Base-by-base conservation (phyloP, 2,113 vertebrate species). In the Morphnarchus princeps region DNA sequence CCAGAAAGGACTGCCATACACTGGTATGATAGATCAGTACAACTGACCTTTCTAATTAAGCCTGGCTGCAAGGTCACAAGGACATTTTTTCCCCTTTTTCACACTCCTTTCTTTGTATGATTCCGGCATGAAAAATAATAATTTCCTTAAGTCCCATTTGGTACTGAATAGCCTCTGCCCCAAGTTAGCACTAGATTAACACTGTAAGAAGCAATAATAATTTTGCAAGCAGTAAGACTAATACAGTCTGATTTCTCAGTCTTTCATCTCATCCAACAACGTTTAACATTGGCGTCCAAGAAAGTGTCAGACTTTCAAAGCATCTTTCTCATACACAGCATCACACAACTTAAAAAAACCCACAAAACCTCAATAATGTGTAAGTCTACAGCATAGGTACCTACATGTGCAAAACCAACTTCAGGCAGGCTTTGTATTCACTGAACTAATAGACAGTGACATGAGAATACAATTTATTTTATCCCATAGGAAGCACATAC, bases 351-450 rank as follows among this genome's bases (percentile, higher is more conserved):
- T 16, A 63, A 90, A 78, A 63, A 63, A 45, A 26, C 3, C 25
- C 17, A 54, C 4, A 31, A 47, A 38, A 11, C 21, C 24, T 38
- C 18, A 38, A 1, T 55, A 42, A 58, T 28, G 15, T 69, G 16
- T 19, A 67, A 22, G 15, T 45, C 16, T 80, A 36, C 15, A 65
- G 2, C 2, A 0, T 43, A n/a, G 10, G 12, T 57, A 61, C 2
- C 20, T 63, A 11, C 38, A 42, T 29, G 22, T 76, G 16, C 58
- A 81, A 49, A 94, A 78, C 10, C 11, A 67, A 13, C 16, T 63
- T 55, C 38, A 83, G 21, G 6, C 3, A 83, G 13, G 3, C 16
- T 82, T 80, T 54, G 2, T 78, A 18, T 58, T 93, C 45, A 18
- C 11, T 89, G 42, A 89, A 62, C 25, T 61, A n/a, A 28, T 38